Evolutionary conservation across 2,113 vertebrate species (phyloP).

Genomic region (Anhinga anhinga): DNA sequence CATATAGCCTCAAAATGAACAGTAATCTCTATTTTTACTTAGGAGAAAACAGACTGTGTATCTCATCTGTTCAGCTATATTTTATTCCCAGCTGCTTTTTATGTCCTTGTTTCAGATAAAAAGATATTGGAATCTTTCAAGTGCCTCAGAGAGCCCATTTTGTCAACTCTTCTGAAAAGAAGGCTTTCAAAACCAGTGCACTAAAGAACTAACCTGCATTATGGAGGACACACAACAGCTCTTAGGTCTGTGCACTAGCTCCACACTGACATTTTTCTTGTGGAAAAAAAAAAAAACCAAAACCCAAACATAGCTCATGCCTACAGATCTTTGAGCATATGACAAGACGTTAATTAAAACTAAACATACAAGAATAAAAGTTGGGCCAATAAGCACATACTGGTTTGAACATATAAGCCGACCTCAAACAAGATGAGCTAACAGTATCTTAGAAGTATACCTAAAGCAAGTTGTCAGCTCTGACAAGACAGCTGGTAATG

Average conservation of each 20-base stretch:
- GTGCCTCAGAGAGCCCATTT: conserved; percentile 18
- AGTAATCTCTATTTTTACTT: conserved; percentile 62
- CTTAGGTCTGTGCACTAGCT: background rate
- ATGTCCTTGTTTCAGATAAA: conserved; percentile 35
- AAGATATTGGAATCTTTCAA: conserved; percentile 24
- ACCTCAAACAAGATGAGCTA: background rate
- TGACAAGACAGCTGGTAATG: background rate
- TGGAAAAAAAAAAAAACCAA: background rate
- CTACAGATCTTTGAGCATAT: background rate
- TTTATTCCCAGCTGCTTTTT: conserved; percentile 63
- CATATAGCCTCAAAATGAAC: conserved; percentile 56
- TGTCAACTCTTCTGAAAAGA: background rate
- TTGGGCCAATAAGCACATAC: background rate
- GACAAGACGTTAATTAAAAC: background rate
- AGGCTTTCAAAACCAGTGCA: background rate
- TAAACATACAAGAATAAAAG: background rate
- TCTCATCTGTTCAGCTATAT: conserved; percentile 57
- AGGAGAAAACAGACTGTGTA: conserved; percentile 51
- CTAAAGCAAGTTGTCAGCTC: background rate
- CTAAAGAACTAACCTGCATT: background rate
- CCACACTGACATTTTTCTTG: background rate
- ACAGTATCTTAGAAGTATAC: background rate
- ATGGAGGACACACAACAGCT: background rate
- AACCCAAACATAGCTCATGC: background rate
- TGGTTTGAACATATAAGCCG: background rate